Conservation (phyloP, 2,113 vertebrate genomes). For the Callipepla californica region DNA sequence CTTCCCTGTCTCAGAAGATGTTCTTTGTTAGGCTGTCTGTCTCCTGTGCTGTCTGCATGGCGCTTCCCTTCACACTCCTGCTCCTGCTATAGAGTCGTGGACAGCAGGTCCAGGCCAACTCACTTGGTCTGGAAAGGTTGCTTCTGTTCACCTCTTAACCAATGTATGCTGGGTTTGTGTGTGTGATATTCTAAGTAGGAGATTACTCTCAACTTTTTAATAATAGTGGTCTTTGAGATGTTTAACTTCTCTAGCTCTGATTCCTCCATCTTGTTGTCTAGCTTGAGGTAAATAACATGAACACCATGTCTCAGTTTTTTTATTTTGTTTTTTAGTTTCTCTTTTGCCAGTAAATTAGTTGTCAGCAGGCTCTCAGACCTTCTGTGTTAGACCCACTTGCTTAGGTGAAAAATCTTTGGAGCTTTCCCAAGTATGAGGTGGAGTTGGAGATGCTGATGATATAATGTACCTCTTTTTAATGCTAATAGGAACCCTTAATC, state of each 20-base stretch:
- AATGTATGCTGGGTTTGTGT: rapidly evolving
- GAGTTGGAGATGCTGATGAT: not conserved
- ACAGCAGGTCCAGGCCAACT: not conserved
- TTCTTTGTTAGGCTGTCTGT: not conserved
- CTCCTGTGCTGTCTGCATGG: not conserved
- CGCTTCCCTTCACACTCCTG: not conserved
- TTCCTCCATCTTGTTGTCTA: not conserved
- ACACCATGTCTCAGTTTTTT: not conserved
- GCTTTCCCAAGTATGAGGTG: not conserved
- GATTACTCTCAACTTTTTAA: not conserved
- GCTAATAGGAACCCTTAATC: not conserved
- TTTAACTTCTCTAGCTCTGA: not conserved
- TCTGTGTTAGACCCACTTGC: not conserved
- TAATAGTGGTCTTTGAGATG: not conserved
- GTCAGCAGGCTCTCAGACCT: not conserved
- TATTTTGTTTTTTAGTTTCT: not conserved
- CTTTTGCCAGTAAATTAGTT: not conserved
- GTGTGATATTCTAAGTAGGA: not conserved
- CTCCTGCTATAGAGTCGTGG: not conserved
- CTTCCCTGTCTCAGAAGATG: not conserved
- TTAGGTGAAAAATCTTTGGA: not conserved
- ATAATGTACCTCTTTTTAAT: not conserved
- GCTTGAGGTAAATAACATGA: not conserved
- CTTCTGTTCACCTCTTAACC: not conserved
- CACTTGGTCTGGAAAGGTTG: not conserved